These are phyloP conservation scores for Drosophila mauritiana DNA, from an alignment of 1,140 invertebrate genomes.

Conservation along the genomic window DNA sequence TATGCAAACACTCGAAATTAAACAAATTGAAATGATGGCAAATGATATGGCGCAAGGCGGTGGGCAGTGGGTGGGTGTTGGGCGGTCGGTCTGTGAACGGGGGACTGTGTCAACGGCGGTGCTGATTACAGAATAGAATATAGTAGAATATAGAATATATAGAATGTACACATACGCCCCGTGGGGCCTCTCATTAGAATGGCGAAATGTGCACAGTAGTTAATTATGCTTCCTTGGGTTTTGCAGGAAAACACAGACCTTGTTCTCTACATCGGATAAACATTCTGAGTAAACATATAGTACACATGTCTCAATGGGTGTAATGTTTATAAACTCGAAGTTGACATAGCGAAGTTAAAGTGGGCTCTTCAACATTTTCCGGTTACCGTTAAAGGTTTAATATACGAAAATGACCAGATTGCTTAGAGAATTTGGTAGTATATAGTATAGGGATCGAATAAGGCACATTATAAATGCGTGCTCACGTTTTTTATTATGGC, in stretches of 20 bases:
- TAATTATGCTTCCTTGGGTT: constrained; percentile 59
- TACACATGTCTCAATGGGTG: not conserved
- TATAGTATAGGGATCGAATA: constrained; percentile 15
- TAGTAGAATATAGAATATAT: not conserved
- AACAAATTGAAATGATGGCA: constrained; percentile 41
- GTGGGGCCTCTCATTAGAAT: constrained; percentile 34
- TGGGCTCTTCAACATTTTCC: not conserved
- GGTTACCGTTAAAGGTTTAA: not conserved
- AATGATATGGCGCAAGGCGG: constrained; percentile 19
- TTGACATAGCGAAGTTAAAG: not conserved
- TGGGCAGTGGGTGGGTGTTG: not conserved
- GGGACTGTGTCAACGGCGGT: constrained; percentile 30
- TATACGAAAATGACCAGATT: not conserved
- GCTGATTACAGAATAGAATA: constrained; percentile 44
- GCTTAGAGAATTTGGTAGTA: not conserved
- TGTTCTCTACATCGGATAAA: constrained; percentile 31
- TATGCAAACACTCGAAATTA: constrained; percentile 21
- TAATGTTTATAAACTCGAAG: not conserved
- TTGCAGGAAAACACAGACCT: constrained; percentile 29
- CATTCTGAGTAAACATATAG: constrained; percentile 15
- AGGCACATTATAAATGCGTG: constrained; percentile 70
- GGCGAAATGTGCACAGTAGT: constrained; percentile 57
- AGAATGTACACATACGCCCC: constrained; percentile 33
- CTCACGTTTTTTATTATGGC: constrained; percentile 75
- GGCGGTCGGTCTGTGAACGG: not conserved